Base-by-base conservation (phyloP, 64 coral and sea anemone species). In the Montipora efflorescens region DNA sequence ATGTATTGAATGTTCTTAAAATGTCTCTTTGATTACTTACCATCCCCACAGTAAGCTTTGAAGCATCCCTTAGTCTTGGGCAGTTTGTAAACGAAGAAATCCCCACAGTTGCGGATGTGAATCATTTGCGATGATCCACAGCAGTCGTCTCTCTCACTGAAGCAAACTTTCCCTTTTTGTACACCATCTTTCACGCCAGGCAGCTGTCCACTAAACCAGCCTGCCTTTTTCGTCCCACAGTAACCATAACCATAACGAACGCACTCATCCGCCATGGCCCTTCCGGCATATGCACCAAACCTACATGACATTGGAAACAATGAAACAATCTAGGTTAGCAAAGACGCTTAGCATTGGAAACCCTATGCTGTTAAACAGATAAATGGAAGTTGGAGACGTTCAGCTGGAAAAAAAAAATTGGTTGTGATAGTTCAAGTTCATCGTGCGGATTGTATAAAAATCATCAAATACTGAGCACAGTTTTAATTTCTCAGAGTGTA, bases 31-130 rank as follows among this genome's bases (percentile, higher is more conserved):
- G 50, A 28, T 8, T 58, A 13, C 79, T 58, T 10, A 81, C 79
- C 86, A 47, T 88, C 28, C 4, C 86, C 86, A 45, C 86, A 88
- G n/a, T 75, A 88, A 22, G 48, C 68, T 57, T 76, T 73, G 16
- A 6, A 59, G 14, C 47, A 88, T 55, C 12, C 68, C 7, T 81
- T 36, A 3, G 67, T 43, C 4, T 7, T 4, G 4, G 86, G 74
- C 8, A 95, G 67, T 4, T 88, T 82, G 90, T 95, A 95, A 3
- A 95, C 83, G 18, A 58, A 92, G 76, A 88, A 95, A 2, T 43
- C 36, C 25, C 51, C 36, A 43, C 94, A 95, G 15, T 81, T 91
- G 46, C 94, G 94, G 6, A 92, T 59, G 23, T 53, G 53, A 67
- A 95, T 88, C 8, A 1, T 48, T 1, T 50, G 20, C 7, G 12